These are phyloP conservation scores for Caranx melampygus DNA, from an alignment of 2,113 vertebrate species.

Conservation along the genomic window DNA sequence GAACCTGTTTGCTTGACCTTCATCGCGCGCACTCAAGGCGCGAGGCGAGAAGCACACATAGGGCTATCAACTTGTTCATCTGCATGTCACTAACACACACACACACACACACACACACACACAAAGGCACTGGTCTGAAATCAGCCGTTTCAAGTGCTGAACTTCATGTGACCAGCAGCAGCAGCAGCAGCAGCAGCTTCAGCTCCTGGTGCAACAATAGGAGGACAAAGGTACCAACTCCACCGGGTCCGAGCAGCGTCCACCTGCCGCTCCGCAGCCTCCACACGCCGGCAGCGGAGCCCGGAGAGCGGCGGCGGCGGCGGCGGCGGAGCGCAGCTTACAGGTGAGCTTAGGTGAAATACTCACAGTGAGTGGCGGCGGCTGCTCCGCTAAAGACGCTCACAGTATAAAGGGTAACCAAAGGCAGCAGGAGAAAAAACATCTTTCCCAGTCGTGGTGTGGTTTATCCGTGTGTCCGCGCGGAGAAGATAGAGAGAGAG, in stretches of 20 bases:
- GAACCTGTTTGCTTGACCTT: constrained; percentile 65
- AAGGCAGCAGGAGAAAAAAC: constrained; percentile 56
- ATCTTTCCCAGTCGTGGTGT: constrained; percentile 65
- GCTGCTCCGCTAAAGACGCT: constrained; percentile 71
- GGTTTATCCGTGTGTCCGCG: constrained; percentile 63
- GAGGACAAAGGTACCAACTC: constrained; percentile 3
- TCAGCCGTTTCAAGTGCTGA: neutral
- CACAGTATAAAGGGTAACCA: constrained; percentile 58
- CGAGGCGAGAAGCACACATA: neutral
- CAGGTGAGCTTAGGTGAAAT: constrained; percentile 63
- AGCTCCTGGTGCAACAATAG: neutral
- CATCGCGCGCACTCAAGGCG: constrained; percentile 3
- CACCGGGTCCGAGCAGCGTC: neutral
- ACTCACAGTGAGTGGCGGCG: constrained; percentile 82
- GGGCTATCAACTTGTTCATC: constrained; percentile 25
- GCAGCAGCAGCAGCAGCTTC: neutral
- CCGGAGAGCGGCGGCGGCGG: neutral
- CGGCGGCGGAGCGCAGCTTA: constrained; percentile 4
- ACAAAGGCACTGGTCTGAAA: neutral
- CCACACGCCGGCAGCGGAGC: no score
- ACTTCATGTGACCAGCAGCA: neutral
- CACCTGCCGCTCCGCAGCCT: neutral
- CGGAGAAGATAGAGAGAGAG: neutral
- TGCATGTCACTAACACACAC: neutral
- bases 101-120: no score